Base-by-base conservation (phyloP, 2,888 invertebrate genomes). In the Ctena decussata region DNA sequence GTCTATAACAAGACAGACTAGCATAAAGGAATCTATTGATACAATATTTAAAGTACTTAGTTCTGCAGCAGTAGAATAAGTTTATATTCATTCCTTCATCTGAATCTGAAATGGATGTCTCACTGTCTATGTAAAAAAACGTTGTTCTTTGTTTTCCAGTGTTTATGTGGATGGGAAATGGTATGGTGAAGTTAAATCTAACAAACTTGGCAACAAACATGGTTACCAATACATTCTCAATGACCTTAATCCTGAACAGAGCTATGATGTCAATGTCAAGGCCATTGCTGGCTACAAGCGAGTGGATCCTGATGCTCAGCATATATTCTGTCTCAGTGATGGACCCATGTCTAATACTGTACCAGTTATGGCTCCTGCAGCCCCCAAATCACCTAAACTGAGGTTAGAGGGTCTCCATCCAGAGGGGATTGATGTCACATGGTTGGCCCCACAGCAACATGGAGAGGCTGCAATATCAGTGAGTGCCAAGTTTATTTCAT, bases 391-490 rank as follows among this genome's bases (percentile, higher is more conserved):
- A 1, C 95, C 96, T n/a, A 93, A 93, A 44, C 92, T 96, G 53
- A 87, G 94, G 15, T 91, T 96, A 18, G 95, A 96, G 77, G 94
- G 95, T 11, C 93, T 96, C 88, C 92, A 94, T 80, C 91, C 93
- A 3, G 93, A 95, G 39, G 96, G 96, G 3, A 93, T 96, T 74
- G 95, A 95, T 87, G 93, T 96, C 77, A 94, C 94, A 21, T 96
- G 96, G 96, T 93, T 94, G 86, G 92, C 92, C 41, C 95, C 95
- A 0, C 95, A 95, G 78, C 95, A 96, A 85, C 94, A 92, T 83
- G 95, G 95, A 15, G 95, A 95, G 84, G 95, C 94, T 18, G 89
- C 87, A n/a, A 93, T 96, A 30, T 95, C 95, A 21, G 95, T 95
- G 90, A 92, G 95, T 93, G 15, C 15, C 6, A 6, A 41, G 41